A percentile compares a stretch with the other conserved stretches of the same genome.
These are phyloP conservation scores for Stylophora pistillata DNA, from an alignment of 64 coral and sea anemone genomes.

Conservation along the genomic window DNA sequence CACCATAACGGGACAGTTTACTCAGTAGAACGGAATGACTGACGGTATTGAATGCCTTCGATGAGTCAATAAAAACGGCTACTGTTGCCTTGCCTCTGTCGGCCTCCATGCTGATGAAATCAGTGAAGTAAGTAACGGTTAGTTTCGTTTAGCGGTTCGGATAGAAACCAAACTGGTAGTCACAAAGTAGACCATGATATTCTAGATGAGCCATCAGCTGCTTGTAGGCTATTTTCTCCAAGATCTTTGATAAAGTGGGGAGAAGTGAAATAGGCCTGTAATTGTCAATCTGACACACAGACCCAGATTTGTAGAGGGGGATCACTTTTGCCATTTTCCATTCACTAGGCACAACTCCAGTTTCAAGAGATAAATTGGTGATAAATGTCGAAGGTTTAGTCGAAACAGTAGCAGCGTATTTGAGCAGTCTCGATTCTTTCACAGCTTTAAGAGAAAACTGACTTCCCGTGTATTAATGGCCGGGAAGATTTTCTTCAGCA, in stretches of 20 bases:
- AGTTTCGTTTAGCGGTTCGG: background rate
- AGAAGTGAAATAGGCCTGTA: constrained; percentile 29
- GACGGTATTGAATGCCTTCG: background rate
- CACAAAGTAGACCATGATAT: background rate
- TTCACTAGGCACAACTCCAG: background rate
- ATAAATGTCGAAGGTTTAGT: background rate
- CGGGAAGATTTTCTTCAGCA: background rate
- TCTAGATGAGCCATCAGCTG: background rate
- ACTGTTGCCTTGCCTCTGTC: background rate
- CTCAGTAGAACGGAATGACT: background rate
- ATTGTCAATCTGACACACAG: background rate
- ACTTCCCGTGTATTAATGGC: too few relatives aligned
- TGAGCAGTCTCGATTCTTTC: background rate
- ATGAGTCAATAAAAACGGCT: background rate
- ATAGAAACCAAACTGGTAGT: background rate
- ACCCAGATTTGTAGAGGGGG: background rate
- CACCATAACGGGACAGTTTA: background rate
- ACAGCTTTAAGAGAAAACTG: too few relatives aligned
- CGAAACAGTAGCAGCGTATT: background rate
- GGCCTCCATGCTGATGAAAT: background rate
- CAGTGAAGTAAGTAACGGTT: background rate
- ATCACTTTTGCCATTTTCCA: constrained; percentile 18
- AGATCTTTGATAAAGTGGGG: background rate
- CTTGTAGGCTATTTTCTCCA: background rate
- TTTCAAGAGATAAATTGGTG: background rate